phyloP scores from a whole-genome alignment of 2,888 invertebrate genomes.

The Nesidiocoris tenuis region DNA sequence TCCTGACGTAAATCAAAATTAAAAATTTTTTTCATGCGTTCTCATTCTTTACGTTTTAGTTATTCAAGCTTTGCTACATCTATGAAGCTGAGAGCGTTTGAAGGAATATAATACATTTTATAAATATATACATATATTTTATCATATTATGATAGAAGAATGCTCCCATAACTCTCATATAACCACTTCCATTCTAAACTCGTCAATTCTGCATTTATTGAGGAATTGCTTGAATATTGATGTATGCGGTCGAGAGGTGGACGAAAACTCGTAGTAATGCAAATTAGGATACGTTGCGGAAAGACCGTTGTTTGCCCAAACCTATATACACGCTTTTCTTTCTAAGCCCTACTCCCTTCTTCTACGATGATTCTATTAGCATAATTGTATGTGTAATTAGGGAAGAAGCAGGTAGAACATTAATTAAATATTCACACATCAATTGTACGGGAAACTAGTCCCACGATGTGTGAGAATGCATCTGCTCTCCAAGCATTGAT shows the following conservation, averaged over 20 bases:
- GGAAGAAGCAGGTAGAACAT: constrained; percentile 40
- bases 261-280: too few relatives aligned
- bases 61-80: too few relatives aligned
- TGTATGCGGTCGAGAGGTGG: background rate
- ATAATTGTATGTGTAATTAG: constrained; percentile 44
- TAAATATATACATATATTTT: too few relatives aligned
- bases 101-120: too few relatives aligned
- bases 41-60: too few relatives aligned
- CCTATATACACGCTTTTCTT: constrained; percentile 39
- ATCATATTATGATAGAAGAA: too few relatives aligned
- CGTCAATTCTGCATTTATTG: too few relatives aligned
- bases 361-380: constrained; percentile 18
- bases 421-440: constrained; percentile 45
- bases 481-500: constrained; percentile 39
- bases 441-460: constrained; percentile 32
- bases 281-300: constrained; percentile 6
- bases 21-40: too few relatives aligned
- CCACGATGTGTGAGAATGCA: constrained; percentile 44
- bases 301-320: constrained; percentile 42
- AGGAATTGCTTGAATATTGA: constrained; percentile 36
- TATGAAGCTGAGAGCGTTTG: too few relatives aligned
- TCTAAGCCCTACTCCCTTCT: constrained; percentile 18
- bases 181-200: too few relatives aligned
- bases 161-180: too few relatives aligned
- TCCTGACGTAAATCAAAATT: too few relatives aligned